Conservation (phyloP, 2,888 invertebrate genomes). For the Cephus nigrinus region DNA sequence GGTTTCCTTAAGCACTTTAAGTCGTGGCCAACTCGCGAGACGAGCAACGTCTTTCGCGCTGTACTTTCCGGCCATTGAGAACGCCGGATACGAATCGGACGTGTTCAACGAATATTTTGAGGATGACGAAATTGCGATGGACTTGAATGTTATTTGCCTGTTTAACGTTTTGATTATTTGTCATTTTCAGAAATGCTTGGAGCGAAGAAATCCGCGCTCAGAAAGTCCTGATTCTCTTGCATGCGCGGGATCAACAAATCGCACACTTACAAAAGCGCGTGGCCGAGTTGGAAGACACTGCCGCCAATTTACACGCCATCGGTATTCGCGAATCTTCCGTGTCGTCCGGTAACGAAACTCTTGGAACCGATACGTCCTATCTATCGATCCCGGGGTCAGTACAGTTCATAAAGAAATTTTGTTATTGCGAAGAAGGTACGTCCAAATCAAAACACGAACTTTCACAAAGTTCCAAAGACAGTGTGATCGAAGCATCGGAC, state of each 20-base stretch:
- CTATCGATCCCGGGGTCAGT: neutral
- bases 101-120: too few relatives aligned
- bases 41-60: neutral
- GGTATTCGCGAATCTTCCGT: conserved; percentile 5
- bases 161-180: neutral
- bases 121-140: too few relatives aligned
- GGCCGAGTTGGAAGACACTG: conserved; percentile 29
- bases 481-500: too few relatives aligned
- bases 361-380: conserved; percentile 17
- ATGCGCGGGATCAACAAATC: conserved; percentile 38
- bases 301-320: conserved; percentile 13
- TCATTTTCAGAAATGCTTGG: conserved; percentile 37
- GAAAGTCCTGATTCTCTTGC: conserved; percentile 38
- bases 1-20: conserved; percentile 61
- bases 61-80: neutral
- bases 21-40: conserved; percentile 43
- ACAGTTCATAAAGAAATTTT: too few relatives aligned
- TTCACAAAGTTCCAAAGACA: too few relatives aligned
- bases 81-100: neutral
- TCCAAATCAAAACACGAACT: too few relatives aligned
- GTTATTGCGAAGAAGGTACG: too few relatives aligned
- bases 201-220: conserved; percentile 41
- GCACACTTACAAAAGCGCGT: conserved; percentile 37
- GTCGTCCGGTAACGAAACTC: conserved; percentile 5
- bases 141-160: too few relatives aligned